Evolutionary conservation across 1,140 invertebrate species (phyloP), one percentile per base, ranked within the genome.

Genomic region (Drosophila parvula): DNA sequence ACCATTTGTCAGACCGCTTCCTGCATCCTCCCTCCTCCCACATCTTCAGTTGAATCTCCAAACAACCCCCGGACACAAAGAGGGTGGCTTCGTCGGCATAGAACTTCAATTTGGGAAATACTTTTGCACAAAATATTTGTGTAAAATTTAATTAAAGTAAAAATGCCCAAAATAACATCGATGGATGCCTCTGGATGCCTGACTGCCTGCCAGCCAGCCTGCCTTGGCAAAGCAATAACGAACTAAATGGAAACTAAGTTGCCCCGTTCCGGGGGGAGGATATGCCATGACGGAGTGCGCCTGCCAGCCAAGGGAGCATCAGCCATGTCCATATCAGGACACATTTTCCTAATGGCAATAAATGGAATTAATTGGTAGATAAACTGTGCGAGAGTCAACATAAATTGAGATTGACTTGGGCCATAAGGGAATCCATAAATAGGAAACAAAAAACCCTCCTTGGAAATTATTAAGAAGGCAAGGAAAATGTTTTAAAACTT

Each of bases 101-200:
- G 47, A 79, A 79, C 79, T 81, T 82, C 75, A 64, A 85, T 81
- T 86, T 76, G 56, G 41, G 22, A 69, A 84, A 84, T 83, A 83
- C 73, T 80, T 83, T 83, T 70, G 50, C 76, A 50, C 53, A 73
- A 79, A 84, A 83, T 83, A 84, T 83, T 88, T 86, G 79, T 76
- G 65, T 82, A 88, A 82, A 86, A 86, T 86, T 86, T 86, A 86
- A 86, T 86, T 86, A 82, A 86, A 79, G 70, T 55, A 62, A 75
- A 85, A 85, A 79, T 81, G 51, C 82, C 50, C 51, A 67, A 68
- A 69, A 81, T 76, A 79, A 79, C 80, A 83, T 71, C 36, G 69
- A 53, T 56, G 55, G 67, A 56, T 69, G 65, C 44, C 45, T 40
- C 9, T 14, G 50, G 51, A 22, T 40, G 51, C 12, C 40, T 16